phyloP scores from a whole-genome alignment of 2,888 invertebrate species.

The Endomychus coccineus region DNA sequence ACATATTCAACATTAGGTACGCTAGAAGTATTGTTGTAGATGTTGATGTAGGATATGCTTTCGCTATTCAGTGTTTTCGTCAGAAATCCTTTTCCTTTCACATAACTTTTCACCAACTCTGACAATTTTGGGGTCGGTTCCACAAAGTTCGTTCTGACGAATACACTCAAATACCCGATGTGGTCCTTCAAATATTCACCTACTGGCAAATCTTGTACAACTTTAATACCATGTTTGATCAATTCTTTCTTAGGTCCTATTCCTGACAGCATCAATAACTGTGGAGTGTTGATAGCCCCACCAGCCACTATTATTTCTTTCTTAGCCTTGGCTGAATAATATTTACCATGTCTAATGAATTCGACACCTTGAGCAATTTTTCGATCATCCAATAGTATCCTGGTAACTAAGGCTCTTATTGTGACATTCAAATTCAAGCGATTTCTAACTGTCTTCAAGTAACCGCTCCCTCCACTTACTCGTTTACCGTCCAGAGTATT shows the following conservation, averaged over 20 bases:
- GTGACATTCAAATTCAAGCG: constrained; percentile 68
- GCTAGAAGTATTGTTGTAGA: background rate
- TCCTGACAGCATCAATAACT: constrained; percentile 31
- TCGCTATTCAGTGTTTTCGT: constrained; percentile 15
- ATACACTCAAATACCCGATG: constrained; percentile 23
- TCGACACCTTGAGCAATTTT: constrained; percentile 60
- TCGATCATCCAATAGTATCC: constrained; percentile 61
- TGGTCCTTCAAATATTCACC: constrained; percentile 30
- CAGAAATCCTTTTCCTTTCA: constrained; percentile 22
- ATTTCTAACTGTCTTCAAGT: constrained; percentile 62
- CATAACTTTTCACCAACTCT: constrained; percentile 19
- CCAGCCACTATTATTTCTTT: constrained; percentile 80
- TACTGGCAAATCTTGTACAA: constrained; percentile 27
- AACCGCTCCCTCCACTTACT: constrained; percentile 76
- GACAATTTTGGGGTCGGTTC: constrained; percentile 6
- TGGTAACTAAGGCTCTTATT: constrained; percentile 65
- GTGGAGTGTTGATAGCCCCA: constrained; percentile 72
- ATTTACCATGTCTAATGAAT: constrained; percentile 60
- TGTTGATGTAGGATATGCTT: constrained; percentile 11
- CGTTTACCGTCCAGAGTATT: constrained; percentile 68
- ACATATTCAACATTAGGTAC: constrained; percentile 12
- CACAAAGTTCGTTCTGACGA: constrained; percentile 17
- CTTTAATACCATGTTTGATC: constrained; percentile 20
- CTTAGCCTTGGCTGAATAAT: constrained; percentile 57
- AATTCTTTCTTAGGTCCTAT: constrained; percentile 29